phyloP scores from a whole-genome alignment of 2,797 vertebrate species.

The Diplodus puntazzo region DNA sequence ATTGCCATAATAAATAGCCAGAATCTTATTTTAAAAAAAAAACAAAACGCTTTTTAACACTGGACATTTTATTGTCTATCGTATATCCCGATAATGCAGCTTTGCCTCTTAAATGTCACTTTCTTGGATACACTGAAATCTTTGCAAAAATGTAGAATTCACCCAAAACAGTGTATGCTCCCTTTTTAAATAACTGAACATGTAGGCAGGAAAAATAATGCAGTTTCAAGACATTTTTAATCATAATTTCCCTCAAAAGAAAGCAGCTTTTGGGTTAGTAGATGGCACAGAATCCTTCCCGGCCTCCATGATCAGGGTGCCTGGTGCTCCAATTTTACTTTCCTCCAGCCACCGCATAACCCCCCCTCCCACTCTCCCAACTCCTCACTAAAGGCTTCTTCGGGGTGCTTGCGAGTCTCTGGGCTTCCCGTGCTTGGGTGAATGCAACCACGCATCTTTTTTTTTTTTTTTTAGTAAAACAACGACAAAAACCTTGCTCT shows the following conservation, averaged over 20 bases:
- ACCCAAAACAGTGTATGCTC: background rate
- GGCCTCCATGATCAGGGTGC: slow-evolving; percentile 63
- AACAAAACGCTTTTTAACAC: background rate
- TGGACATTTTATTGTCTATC: background rate
- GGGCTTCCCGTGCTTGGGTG: slow-evolving; percentile 68
- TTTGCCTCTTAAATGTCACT: slow-evolving; percentile 6
- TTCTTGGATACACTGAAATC: background rate
- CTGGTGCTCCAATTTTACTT: slow-evolving; percentile 1
- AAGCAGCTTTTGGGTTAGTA: background rate
- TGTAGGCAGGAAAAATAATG: background rate
- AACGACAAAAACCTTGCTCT: slow-evolving; percentile 34
- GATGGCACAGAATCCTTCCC: background rate
- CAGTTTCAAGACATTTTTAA: background rate
- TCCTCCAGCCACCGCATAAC: slow-evolving; percentile 8
- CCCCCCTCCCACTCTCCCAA: slow-evolving; percentile 9
- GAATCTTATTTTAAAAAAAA: background rate
- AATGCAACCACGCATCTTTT: slow-evolving; percentile 67
- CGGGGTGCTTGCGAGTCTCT: slow-evolving; percentile 60
- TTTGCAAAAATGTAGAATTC: background rate
- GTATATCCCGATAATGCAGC: background rate
- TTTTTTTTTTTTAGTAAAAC: background rate
- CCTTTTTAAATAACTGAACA: background rate
- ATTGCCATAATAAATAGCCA: background rate
- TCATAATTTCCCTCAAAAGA: background rate
- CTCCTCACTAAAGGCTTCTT: slow-evolving; percentile 53